A percentile compares a stretch with the other conserved stretches of the same genome.
phyloP scores from a whole-genome alignment of 2,113 vertebrate species.

The Callopanchax toddi region DNA sequence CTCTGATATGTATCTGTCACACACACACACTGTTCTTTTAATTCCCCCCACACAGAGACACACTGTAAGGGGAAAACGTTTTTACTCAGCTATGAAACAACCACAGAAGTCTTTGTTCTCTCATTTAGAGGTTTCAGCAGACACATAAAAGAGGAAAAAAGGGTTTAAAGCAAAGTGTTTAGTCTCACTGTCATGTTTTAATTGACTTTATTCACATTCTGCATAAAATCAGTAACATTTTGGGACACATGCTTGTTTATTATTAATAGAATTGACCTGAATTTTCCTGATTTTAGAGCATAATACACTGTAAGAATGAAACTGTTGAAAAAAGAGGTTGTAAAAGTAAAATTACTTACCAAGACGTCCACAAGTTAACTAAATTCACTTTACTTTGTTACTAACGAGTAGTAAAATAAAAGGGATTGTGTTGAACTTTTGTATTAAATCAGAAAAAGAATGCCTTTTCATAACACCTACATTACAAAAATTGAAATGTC shows the following conservation, averaged over 20 bases:
- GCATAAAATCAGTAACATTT: constrained; percentile 4
- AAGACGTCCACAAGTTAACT: too few relatives aligned
- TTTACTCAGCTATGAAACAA: constrained; percentile 44
- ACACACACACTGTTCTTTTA: constrained; percentile 35
- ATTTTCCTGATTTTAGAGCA: too few relatives aligned
- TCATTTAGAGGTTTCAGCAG: constrained; percentile 27
- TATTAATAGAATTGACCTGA: background rate
- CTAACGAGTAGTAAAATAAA: too few relatives aligned
- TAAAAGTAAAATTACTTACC: too few relatives aligned
- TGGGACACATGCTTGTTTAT: background rate
- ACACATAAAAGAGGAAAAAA: constrained; percentile 23
- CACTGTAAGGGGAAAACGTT: background rate
- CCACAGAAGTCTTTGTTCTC: constrained; percentile 41
- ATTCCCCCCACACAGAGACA: constrained; percentile 21
- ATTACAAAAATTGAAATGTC: too few relatives aligned
- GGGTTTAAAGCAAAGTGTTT: too few relatives aligned
- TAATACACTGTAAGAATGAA: too few relatives aligned
- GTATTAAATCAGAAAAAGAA: too few relatives aligned
- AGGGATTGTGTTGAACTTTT: too few relatives aligned
- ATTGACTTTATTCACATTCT: background rate
- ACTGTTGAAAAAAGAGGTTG: too few relatives aligned
- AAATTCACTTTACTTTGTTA: too few relatives aligned
- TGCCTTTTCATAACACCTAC: too few relatives aligned
- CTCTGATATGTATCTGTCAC: constrained; percentile 49
- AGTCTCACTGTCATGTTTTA: background rate